These are phyloP conservation scores for Neocrepidodera transversa DNA, from an alignment of 2,888 invertebrate species.

Conservation along the genomic window DNA sequence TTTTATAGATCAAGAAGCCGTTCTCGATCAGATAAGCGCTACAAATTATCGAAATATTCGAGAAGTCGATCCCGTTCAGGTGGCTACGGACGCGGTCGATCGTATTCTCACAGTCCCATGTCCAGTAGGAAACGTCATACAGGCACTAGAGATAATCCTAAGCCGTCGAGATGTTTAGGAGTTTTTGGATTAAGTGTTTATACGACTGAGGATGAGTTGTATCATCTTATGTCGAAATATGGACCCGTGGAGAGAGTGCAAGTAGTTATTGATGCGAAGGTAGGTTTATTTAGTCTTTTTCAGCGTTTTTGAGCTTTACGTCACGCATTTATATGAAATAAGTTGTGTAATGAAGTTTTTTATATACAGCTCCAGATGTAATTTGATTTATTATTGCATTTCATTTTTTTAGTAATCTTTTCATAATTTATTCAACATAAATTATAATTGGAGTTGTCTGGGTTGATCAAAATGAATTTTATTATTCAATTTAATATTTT, in stretches of 20 bases:
- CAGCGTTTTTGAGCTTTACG: no score
- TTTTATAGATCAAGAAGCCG: constrained; percentile 64
- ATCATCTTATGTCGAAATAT: constrained; percentile 90
- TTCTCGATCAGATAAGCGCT: constrained; percentile 65
- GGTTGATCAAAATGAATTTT: no score
- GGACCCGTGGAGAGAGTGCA: constrained; percentile 92
- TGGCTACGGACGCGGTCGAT: constrained; percentile 62
- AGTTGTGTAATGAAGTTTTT: no score
- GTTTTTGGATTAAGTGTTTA: constrained; percentile 93
- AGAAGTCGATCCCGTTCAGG: constrained; percentile 68
- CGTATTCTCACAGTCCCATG: constrained; percentile 82
- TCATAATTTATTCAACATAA: no score
- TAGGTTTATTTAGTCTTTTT: constrained; percentile 61
- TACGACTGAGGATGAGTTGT: constrained; percentile 91
- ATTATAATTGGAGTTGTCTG: no score
- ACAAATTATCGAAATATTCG: constrained; percentile 67
- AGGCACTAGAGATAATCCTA: constrained; percentile 86
- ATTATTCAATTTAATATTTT: no score
- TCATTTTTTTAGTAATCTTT: no score
- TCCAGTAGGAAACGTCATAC: constrained; percentile 79
- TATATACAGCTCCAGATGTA: no score
- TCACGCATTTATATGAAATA: no score
- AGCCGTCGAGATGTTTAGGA: constrained; percentile 88
- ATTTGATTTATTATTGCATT: no score
- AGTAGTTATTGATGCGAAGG: constrained; percentile 95